Base-by-base conservation (phyloP, 2,113 vertebrate genomes). In the Accipiter virgatus region DNA sequence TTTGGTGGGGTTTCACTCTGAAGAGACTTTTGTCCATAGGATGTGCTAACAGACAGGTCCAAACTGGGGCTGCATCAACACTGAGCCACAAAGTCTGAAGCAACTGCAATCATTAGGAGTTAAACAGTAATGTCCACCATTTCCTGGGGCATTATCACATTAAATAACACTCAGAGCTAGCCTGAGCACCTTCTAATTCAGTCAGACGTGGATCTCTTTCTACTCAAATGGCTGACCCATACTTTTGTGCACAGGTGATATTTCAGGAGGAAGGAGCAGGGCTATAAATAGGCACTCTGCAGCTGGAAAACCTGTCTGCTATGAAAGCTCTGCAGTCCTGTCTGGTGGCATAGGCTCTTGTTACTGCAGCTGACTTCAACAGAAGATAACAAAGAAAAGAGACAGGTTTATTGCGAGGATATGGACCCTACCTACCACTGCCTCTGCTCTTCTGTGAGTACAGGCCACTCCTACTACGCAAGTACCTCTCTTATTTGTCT, bases 131-230 rank as follows among this genome's bases (percentile, higher is more conserved):
- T 0, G 0, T 36, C 40, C 68, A 81, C 38, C 29, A 40, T 86
- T 92, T 97, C 86, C 88, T 81, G 1, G 1, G 47, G 38, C 80
- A 81, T 95, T 86, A 97, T 92, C 55, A 32, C 86, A 95, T 94
- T 93, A 96, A 96, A 74, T 59, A 72, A 84, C 68, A 67, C 88
- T 95, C 86, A 67, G 86, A 90, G 52, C 20, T 88, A 95, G 88
- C 21, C 90, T 79, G 47, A 90, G 63, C 65, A 84, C n/a, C 93
- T 65, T 70, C 50, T 93, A 91, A 94, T 93, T 88, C 82, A 91
- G 80, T 88, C 95, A 95, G 75, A 70, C 0, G 0, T 34, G 47
- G 47, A 88, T 79, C 53, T 61, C 79, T 68, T 82, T 58, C 90
- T 65, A 32, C 70, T 53, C 62, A 94, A 89, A 93, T 72, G 56